A percentile compares a stretch with the other conserved stretches of the same genome.
Conservation (phyloP, 1,140 invertebrate genomes). For the Leguminivora glycinivorella region DNA sequence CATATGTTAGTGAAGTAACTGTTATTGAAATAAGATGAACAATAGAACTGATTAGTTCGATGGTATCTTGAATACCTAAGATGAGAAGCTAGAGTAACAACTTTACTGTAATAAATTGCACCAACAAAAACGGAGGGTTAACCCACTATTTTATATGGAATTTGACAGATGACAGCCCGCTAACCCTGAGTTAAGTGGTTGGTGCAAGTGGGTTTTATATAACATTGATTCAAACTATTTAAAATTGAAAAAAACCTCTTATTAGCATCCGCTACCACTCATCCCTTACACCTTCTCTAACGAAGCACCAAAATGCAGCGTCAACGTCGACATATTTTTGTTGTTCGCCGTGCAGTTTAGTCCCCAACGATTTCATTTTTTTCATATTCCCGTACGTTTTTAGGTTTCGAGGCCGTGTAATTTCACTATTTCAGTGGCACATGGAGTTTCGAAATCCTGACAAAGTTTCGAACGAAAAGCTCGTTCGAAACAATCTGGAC, state of each 20-base stretch:
- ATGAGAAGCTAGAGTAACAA: too few relatives aligned
- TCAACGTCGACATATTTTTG: slow-evolving; percentile 5
- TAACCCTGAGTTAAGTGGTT: too few relatives aligned
- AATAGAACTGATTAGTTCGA: too few relatives aligned
- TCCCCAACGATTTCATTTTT: slow-evolving; percentile 8
- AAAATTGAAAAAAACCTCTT: neutral
- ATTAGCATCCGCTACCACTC: neutral
- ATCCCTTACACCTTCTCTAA: neutral
- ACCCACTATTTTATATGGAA: too few relatives aligned
- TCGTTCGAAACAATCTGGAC: slow-evolving; percentile 8
- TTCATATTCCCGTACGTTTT: slow-evolving; percentile 18
- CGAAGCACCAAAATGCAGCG: neutral
- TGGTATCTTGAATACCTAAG: too few relatives aligned
- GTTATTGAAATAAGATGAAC: too few relatives aligned
- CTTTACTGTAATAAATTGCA: too few relatives aligned
- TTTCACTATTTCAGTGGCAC: neutral
- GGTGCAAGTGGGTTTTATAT: too few relatives aligned
- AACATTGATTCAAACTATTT: too few relatives aligned
- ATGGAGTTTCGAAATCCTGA: neutral
- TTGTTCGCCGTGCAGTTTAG: neutral
- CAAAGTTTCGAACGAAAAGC: neutral
- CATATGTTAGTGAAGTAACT: too few relatives aligned
- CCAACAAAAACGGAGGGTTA: too few relatives aligned
- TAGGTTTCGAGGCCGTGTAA: slow-evolving; percentile 13
- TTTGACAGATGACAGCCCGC: too few relatives aligned